Percentiles rank a stretch among this genome's conserved stretches.
phyloP scores from a whole-genome alignment of 2,888 invertebrate genomes.

The Hydrotaea diabolus region DNA sequence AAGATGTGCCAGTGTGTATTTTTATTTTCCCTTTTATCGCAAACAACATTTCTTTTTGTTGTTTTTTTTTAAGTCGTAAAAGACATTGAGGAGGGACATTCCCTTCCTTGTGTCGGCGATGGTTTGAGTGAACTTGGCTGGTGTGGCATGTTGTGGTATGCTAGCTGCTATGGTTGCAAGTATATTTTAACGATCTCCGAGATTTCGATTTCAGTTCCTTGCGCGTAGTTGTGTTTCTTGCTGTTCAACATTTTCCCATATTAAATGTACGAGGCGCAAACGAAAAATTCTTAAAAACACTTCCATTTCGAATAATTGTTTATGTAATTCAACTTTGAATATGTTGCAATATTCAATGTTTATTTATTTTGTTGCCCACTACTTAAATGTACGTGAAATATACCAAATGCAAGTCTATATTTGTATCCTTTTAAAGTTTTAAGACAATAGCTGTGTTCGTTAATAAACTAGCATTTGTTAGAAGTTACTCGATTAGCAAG shows the following conservation, averaged over 20 bases:
- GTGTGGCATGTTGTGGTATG: background rate
- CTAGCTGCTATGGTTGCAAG: too few species aligned
- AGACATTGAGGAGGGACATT: slow-evolving; percentile 24
- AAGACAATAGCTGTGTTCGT: too few species aligned
- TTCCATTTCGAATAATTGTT: background rate
- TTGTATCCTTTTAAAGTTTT: too few species aligned
- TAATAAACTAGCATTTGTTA: too few species aligned
- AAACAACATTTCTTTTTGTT: slow-evolving; percentile 47
- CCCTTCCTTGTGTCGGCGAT: slow-evolving; percentile 43
- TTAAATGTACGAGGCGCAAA: background rate
- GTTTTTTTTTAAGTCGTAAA: slow-evolving; percentile 46
- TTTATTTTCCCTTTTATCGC: slow-evolving; percentile 53
- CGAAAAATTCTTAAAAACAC: background rate
- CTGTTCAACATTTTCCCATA: background rate
- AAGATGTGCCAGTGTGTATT: slow-evolving; percentile 39
- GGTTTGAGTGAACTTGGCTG: background rate
- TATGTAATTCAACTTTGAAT: background rate
- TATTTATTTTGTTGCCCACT: too few species aligned
- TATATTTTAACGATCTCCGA: slow-evolving; percentile 1
- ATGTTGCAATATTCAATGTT: too few species aligned
- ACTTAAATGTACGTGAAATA: too few species aligned
- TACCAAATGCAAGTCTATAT: too few species aligned
- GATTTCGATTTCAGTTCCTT: slow-evolving; percentile 1
- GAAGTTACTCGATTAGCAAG: too few species aligned
- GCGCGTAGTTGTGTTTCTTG: background rate